Percentiles rank a stretch among this genome's conserved stretches.
phyloP scores from a whole-genome alignment of 2,888 invertebrate species.

The Neoitamus cyanurus region DNA sequence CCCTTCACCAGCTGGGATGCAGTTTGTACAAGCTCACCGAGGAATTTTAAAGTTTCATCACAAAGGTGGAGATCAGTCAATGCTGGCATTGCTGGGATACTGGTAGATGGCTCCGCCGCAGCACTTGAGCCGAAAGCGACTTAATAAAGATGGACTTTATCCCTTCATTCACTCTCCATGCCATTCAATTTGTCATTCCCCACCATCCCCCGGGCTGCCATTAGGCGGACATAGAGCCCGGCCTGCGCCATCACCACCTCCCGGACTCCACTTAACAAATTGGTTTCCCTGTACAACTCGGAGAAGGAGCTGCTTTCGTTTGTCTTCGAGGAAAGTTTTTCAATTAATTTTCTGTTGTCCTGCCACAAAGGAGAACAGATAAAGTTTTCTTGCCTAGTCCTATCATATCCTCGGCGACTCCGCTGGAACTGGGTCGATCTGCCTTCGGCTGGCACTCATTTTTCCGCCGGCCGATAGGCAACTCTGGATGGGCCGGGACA shows the following conservation, averaged over 20 bases:
- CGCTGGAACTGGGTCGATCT: constrained; percentile 8
- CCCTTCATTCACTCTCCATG: neutral
- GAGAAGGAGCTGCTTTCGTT: constrained; percentile 10
- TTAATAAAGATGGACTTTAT: constrained; percentile 12
- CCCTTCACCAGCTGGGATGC: neutral
- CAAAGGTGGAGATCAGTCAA: neutral
- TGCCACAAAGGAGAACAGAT: constrained; percentile 40
- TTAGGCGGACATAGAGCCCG: neutral
- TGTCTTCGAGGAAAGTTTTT: constrained; percentile 27
- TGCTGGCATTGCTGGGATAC: neutral
- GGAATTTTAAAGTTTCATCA: neutral
- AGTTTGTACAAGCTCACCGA: neutral
- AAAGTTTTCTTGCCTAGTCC: constrained; percentile 15
- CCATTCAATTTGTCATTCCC: constrained; percentile 8
- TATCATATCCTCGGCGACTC: constrained; percentile 17
- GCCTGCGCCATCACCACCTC: neutral
- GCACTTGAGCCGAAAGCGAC: neutral
- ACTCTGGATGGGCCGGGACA: neutral
- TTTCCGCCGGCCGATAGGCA: neutral
- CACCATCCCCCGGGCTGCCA: neutral
- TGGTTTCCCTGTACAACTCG: constrained; percentile 19
- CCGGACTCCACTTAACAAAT: constrained; percentile 27
- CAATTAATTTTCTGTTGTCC: constrained; percentile 37
- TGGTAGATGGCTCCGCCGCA: neutral
- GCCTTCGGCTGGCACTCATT: neutral